A percentile compares a stretch with the other conserved stretches of the same genome.
Conservation (phyloP, 2,888 invertebrate genomes). For the Coremacera marginata region DNA sequence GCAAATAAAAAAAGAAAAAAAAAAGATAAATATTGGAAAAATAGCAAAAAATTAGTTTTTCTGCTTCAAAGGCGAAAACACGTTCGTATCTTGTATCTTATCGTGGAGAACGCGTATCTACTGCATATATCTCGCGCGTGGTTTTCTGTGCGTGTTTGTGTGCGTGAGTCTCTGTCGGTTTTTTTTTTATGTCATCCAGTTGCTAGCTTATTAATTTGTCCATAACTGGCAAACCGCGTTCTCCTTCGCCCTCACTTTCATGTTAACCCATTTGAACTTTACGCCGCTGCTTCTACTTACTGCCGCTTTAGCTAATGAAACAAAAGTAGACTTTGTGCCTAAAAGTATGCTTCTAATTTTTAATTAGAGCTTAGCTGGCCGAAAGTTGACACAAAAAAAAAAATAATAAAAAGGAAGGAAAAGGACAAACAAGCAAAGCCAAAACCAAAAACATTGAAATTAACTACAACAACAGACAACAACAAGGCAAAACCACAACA, state of each 20-base stretch:
- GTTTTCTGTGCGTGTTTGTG: not conserved
- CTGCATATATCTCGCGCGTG: conserved; percentile 1
- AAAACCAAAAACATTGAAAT: not conserved
- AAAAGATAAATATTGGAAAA: not conserved
- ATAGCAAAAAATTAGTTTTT: not conserved
- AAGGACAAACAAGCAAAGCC: not conserved
- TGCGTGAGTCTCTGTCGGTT: not conserved
- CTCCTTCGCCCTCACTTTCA: not conserved
- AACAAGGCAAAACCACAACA: too few relatives aligned
- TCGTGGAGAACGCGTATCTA: not conserved
- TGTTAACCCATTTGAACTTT: not conserved
- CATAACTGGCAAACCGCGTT: not conserved
- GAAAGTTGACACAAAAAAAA: not conserved
- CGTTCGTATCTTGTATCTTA: conserved; percentile 1
- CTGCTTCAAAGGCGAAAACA: not conserved
- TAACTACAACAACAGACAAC: not conserved
- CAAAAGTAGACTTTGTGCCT: not conserved
- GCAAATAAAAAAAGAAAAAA: not conserved
- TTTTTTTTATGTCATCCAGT: not conserved
- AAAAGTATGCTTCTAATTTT: conserved; percentile 27
- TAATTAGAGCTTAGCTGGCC: not conserved
- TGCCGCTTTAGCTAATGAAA: not conserved
- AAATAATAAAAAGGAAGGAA: not conserved
- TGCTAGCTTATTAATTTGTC: not conserved
- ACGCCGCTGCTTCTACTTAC: not conserved